Base-by-base conservation (phyloP, 2,888 invertebrate species). In the Lampropteryx suffumata region DNA sequence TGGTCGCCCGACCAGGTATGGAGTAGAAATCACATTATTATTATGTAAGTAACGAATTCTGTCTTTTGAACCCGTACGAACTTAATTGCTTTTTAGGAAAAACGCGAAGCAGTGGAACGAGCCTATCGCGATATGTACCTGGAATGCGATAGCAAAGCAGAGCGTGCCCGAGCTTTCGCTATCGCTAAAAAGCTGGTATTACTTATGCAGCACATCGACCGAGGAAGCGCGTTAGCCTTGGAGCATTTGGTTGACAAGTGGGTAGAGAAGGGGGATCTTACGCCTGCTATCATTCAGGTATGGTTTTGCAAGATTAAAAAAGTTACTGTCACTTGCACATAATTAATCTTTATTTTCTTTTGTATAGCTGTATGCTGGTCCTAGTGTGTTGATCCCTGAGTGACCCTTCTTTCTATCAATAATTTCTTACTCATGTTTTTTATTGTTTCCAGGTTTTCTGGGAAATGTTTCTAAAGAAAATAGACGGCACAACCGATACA, bases 391-490 rank as follows among this genome's bases (percentile, higher is more conserved):
- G 4, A 17, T 2, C 17, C 17, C 17, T 17, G 17, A 28, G n/a
- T n/a, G n/a, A n/a, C n/a, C n/a, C n/a, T n/a, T n/a, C n/a, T n/a
- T n/a, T n/a, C n/a, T n/a, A n/a, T n/a, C n/a, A n/a, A n/a, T 7
- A 8, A 13, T 12, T 2, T 0, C 13, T 32, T n/a, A 0, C 10
- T 21, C 2, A 1, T 1, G 8, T 21, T 35, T 21, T 35, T 11
- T 32, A n/a, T 41, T 29, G 26, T 47, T 8, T 37, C 2, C 87
- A 96, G 92, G 93, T 96, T 8, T 88, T 98, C 51, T 98, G 97
- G 95, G 95, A 97, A 79, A 94, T 94, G 67, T 97, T 96, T 73
- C 92, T 96, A 0, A 92, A 94, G 66, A 94, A 95, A 72, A 88
- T 93, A 8, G 92, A 94, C 30, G 92, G 93, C 2, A 94, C 94